These are phyloP conservation scores for Brotogeris chrysoptera DNA, from an alignment of 2,797 vertebrate species.

Conservation along the genomic window DNA sequence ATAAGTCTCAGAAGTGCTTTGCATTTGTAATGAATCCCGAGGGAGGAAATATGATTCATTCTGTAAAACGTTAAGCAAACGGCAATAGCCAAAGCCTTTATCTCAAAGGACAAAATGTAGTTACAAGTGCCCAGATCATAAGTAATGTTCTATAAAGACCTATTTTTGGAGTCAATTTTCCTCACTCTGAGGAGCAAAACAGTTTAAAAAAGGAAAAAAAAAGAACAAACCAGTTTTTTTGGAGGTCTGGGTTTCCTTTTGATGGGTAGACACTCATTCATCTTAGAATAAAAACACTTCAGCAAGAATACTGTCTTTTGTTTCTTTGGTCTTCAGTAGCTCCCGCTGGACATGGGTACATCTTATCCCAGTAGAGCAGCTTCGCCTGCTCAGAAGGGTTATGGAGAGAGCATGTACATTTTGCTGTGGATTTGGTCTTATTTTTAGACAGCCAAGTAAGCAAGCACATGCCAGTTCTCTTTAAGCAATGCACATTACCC, in stretches of 20 bases:
- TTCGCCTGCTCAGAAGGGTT: not conserved
- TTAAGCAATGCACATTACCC: not conserved
- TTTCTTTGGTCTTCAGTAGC: not conserved
- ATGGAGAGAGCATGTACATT: not conserved
- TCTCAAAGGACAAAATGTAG: not conserved
- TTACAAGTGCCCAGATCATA: not conserved
- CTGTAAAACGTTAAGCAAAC: not conserved
- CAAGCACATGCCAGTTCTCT: not conserved
- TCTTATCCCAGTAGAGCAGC: not conserved
- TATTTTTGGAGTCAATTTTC: not conserved
- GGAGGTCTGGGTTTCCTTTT: not conserved
- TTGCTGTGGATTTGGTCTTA: not conserved
- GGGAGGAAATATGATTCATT: not conserved
- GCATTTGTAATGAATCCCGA: not conserved
- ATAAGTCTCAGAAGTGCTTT: not conserved
- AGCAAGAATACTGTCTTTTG: not conserved
- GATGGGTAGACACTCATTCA: not conserved
- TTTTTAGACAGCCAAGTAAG: slow-evolving; percentile 32
- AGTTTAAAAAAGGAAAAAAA: not conserved
- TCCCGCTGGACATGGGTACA: not conserved
- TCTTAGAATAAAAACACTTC: not conserved
- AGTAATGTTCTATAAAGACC: not conserved
- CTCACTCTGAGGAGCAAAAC: not conserved
- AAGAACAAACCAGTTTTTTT: not conserved
- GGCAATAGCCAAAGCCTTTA: not conserved